Conservation (phyloP, 2,113 vertebrate species). For the Poecile atricapillus region DNA sequence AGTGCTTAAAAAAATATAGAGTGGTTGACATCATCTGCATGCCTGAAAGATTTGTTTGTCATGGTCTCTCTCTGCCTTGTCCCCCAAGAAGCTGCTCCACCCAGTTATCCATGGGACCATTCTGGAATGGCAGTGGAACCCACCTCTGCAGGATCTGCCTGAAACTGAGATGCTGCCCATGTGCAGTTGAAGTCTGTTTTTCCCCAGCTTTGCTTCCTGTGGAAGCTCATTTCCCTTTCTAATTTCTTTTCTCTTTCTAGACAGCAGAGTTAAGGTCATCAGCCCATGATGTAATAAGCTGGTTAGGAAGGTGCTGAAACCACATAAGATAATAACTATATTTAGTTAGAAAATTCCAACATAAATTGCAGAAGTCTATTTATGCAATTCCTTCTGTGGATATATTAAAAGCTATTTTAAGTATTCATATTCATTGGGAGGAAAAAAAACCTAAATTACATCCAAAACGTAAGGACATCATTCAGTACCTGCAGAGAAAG, state of each 20-base stretch:
- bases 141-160: background rate
- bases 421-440: background rate
- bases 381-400: background rate
- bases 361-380: background rate
- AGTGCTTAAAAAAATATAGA: background rate
- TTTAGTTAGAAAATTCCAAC: background rate
- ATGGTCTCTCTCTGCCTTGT: background rate
- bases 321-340: background rate
- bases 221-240: constrained; percentile 6
- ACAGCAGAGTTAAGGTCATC: background rate
- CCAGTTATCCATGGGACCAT: background rate
- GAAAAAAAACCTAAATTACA: background rate
- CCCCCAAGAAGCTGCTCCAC: background rate
- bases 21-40: background rate
- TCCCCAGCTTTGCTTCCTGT: background rate
- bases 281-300: background rate
- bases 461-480: background rate
- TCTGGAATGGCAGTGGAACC: background rate
- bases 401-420: background rate
- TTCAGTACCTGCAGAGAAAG: background rate
- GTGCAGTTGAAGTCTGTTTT: background rate
- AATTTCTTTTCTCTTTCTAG: constrained; percentile 6
- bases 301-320: background rate
- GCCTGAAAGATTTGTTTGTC: background rate
- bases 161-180: background rate